Evolutionary conservation across 1,140 invertebrate genomes (phyloP).

Genomic region (Lamellibrachia luymesi): DNA sequence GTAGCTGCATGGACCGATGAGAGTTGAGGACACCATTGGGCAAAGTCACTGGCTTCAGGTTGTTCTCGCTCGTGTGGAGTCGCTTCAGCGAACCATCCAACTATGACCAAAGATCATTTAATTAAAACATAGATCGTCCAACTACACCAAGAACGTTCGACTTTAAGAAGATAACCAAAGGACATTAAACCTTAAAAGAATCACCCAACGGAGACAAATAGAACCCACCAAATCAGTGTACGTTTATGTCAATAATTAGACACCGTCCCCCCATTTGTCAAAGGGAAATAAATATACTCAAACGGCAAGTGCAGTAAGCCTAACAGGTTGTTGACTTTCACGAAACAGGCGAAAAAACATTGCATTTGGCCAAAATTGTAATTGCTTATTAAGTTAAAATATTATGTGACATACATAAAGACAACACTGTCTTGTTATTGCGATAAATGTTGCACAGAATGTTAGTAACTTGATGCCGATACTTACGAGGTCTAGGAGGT

Average conservation of each 20-base stretch:
- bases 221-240: no score
- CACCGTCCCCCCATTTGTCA: background rate
- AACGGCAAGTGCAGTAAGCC: background rate
- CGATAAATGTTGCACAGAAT: background rate
- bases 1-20: conserved; percentile 37
- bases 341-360: background rate
- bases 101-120: conserved; percentile 27
- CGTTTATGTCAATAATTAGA: no score
- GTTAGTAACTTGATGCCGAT: background rate
- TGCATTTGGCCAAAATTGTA: background rate
- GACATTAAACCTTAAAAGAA: background rate
- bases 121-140: background rate
- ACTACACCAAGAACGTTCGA: background rate
- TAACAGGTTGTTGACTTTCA: background rate
- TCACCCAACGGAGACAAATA: no score
- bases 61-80: conserved; percentile 46
- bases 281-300: background rate
- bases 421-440: background rate
- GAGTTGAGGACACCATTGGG: conserved; percentile 32
- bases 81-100: conserved; percentile 49
- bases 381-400: background rate
- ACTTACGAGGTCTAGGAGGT: conserved; percentile 46
- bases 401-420: background rate
- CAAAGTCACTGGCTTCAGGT: conserved; percentile 36
- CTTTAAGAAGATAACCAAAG: background rate